Conservation (phyloP, 2,888 invertebrate species). For the Oscheius sp. region DNA sequence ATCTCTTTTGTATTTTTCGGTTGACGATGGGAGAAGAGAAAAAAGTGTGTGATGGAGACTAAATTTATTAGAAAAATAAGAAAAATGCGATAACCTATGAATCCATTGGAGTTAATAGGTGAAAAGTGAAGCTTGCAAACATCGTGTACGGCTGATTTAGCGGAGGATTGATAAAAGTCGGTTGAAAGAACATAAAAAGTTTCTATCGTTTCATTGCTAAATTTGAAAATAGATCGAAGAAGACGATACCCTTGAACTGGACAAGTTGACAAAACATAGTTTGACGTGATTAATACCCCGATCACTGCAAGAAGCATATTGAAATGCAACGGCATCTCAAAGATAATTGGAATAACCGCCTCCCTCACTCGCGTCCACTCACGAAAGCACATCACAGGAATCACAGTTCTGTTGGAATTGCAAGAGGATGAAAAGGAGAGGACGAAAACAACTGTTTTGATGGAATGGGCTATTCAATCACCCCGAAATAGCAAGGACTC, state of each 20-base stretch:
- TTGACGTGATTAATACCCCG: not conserved
- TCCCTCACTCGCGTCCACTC: not conserved
- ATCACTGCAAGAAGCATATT: too few species aligned
- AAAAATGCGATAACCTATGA: not conserved
- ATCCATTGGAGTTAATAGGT: not conserved
- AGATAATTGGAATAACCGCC: slow-evolving; percentile 25
- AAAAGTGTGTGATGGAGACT: slow-evolving; percentile 43
- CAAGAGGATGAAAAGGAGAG: not conserved
- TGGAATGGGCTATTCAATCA: too few species aligned
- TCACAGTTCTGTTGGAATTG: not conserved
- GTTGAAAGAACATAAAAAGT: not conserved
- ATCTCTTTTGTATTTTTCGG: slow-evolving; percentile 45
- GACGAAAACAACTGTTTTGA: too few species aligned
- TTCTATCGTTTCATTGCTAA: not conserved
- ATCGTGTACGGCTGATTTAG: not conserved
- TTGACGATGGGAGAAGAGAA: slow-evolving; percentile 46
- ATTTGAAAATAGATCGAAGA: not conserved
- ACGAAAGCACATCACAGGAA: not conserved
- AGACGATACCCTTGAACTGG: not conserved
- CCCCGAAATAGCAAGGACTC: too few species aligned
- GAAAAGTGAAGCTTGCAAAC: slow-evolving; percentile 4
- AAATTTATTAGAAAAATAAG: not conserved
- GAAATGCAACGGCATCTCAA: slow-evolving; percentile 7
- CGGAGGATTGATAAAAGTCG: slow-evolving; percentile 12
- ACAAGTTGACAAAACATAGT: not conserved